Evolutionary conservation across 37 sponge, comb jelly and placozoan genomes (phyloP), one percentile per base, ranked within the genome.

Genomic region (Halisarca cf. caerulea): DNA sequence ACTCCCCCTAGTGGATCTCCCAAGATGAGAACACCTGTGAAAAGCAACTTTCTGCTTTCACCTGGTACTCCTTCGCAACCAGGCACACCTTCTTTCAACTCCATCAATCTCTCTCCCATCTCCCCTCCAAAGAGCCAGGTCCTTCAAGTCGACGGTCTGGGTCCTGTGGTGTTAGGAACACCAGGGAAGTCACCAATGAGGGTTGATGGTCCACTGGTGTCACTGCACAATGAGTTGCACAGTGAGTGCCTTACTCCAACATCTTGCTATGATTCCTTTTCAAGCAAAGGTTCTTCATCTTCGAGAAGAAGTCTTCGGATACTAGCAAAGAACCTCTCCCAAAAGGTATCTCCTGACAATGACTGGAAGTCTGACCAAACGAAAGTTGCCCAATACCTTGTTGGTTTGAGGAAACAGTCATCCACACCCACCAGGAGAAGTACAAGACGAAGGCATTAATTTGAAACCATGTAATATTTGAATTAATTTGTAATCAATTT

Each of bases 331-430:
- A 42, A 41, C 2, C 77, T 74, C n/a, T 21, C 36, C 44, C 32
- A 39, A 2, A 0, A 2, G 18, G 36, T 36, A 28, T 74, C 77
- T 1, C 77, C 77, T 9, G 77, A 74, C 25, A 44, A 37, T 23
- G 42, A 44, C 23, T 74, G 77, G 77, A 74, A 74, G 24, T 20
- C 24, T 4, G 77, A 40, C 24, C 77, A 74, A 24, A 68, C 34
- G 33, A 6, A 68, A 34, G 69, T 34, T 30, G 17, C 35, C 35
- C 69, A 68, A 5, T 34, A 1, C 51, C 6, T 47, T 14, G 11
- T 11, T 6, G 51, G 51, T 47, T 47, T 47, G 51, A 47, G 51
- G 51, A 11, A 47, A 11, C 51, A 14, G 51, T 14, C 6, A 11
- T 14, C 51, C 51, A 47, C 51, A 11, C 51, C 51, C 51, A 47